Evolutionary conservation across 2,113 vertebrate species (phyloP).

Genomic region (Hylia prasina): DNA sequence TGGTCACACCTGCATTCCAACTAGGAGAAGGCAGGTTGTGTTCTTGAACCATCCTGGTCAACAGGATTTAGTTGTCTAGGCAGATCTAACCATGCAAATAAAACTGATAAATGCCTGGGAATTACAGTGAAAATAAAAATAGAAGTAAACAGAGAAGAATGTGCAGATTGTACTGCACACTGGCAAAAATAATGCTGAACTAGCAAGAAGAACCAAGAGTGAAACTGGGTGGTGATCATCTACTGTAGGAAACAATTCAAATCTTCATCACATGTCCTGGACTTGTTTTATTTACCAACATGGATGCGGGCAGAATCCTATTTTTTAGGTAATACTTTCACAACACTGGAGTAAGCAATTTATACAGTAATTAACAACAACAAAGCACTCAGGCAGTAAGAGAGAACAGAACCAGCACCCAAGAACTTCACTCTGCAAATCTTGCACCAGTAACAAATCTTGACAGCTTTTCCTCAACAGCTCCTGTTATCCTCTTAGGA

Average conservation of each 20-base stretch:
- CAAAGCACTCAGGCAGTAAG: background rate
- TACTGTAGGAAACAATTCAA: background rate
- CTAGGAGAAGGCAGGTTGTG: accelerated
- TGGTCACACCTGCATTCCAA: background rate
- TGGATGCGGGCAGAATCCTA: accelerated
- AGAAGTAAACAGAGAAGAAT: background rate
- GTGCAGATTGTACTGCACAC: background rate
- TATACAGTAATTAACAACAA: background rate
- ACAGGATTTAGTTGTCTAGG: background rate
- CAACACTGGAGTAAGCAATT: background rate
- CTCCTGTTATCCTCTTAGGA: background rate
- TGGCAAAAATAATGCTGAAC: background rate
- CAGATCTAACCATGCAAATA: background rate
- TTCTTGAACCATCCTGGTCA: background rate
- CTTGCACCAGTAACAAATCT: background rate
- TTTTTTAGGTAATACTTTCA: background rate
- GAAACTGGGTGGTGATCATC: background rate
- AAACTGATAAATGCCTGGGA: background rate
- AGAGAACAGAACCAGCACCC: background rate
- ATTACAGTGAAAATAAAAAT: background rate
- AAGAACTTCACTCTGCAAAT: background rate
- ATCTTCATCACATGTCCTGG: background rate
- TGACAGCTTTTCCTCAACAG: background rate
- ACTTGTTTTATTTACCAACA: background rate
- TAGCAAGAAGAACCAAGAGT: background rate